Evolutionary conservation across 23 tunicate species (phyloP), one percentile per base, ranked within the genome.

Genomic region (Botrylloides violaceus): DNA sequence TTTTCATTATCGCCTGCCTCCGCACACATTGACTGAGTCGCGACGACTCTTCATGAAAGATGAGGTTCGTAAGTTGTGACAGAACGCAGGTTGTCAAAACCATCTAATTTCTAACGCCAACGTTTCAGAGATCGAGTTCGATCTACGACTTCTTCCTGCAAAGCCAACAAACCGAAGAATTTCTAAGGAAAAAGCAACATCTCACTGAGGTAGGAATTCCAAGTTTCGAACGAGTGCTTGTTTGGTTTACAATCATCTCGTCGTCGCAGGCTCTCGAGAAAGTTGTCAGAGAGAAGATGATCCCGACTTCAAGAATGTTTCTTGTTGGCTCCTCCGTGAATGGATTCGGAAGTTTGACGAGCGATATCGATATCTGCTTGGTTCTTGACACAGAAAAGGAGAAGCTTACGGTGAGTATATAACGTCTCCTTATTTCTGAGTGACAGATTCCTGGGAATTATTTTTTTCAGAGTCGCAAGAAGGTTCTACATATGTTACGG

Each of bases 251-350:
- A 61, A 20, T 35, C 19, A 5, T 73, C 21, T 26, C 9, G n/a
- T 61, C 58, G 49, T 49, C 49, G 5, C 58, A 85, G 94, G 94
- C 84, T 2, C 36, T 85, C 4, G 77, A 79, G 34, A 73, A 66
- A 30, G 76, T 59, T 4, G 30, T 85, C 3, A 58, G 38, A 31
- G 25, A 48, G 28, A 49, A 78, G 1, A 49, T 64, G 3, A 23
- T 27, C 23, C 66, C 36, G 34, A 2, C 36, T 9, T 73, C 73
- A 20, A 29, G 36, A 29, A 49, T 84, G 38, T 36, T 27, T 27
- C 76, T 87, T 12, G 95, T 87, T 32, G 95, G 95, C 1, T 87
- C 95, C 1, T 80, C 95, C 26, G 50, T 77, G 5, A 87, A 81
- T 49, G 95, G 95, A 3, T 87, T 87, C 63, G 95, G 95, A 68